A percentile compares a stretch with the other conserved stretches of the same genome.
phyloP scores from a whole-genome alignment of 1,140 invertebrate species.

The Camponotus vicinus region DNA sequence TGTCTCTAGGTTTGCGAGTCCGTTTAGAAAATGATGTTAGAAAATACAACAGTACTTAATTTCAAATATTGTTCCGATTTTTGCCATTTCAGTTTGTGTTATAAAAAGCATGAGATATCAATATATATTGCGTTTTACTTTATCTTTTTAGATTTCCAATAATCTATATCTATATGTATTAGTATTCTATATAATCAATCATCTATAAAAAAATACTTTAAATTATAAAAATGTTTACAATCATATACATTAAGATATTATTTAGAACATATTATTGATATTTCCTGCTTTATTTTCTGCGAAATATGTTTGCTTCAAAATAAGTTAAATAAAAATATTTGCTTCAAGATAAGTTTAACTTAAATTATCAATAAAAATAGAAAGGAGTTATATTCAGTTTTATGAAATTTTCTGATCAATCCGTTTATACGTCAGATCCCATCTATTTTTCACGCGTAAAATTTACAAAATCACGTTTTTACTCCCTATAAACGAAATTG shows the following conservation, averaged over 20 bases:
- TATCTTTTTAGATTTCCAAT: not conserved
- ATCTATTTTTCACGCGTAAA: not conserved
- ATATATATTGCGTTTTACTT: not conserved
- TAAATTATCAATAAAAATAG: conserved; percentile 23
- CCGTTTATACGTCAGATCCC: conserved; percentile 3
- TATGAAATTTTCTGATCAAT: conserved; percentile 22
- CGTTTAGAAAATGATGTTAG: conserved; percentile 1
- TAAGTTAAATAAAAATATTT: not conserved
- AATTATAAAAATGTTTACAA: not conserved
- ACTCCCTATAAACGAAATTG: conserved; percentile 11
- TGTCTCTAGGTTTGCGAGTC: not conserved
- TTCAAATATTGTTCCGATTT: conserved; percentile 1
- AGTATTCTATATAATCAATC: too few relatives aligned
- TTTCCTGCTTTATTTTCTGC: not conserved
- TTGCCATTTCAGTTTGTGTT: not conserved
- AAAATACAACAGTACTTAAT: conserved; percentile 45
- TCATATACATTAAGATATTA: not conserved
- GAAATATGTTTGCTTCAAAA: not conserved
- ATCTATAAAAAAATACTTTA: not conserved
- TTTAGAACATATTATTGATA: not conserved
- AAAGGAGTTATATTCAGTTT: conserved; percentile 4
- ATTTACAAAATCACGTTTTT: conserved; percentile 43
- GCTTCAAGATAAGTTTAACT: not conserved
- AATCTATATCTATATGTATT: not conserved
- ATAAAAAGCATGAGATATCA: conserved; percentile 1